phyloP scores from a whole-genome alignment of 2,113 vertebrate genomes.

The Lethenteron reissneri region DNA sequence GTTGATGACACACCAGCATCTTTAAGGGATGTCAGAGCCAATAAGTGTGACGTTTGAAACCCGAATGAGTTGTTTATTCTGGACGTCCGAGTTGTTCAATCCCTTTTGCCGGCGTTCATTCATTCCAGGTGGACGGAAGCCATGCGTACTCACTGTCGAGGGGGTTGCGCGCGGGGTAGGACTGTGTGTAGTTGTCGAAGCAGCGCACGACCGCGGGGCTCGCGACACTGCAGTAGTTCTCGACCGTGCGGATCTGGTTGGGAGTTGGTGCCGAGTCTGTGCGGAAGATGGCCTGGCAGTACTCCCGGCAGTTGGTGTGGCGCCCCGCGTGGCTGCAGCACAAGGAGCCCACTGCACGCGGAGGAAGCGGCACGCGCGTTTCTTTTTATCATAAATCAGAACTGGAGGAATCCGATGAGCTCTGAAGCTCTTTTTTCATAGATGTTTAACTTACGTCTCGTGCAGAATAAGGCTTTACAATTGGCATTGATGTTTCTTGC shows the following conservation, averaged over 20 bases:
- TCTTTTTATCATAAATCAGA: too few species aligned
- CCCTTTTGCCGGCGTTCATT: not conserved
- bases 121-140: not conserved
- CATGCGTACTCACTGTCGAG: conserved; percentile 59
- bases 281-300: conserved; percentile 94
- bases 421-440: too few species aligned
- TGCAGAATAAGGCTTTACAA: too few species aligned
- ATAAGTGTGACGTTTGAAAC: too few species aligned
- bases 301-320: conserved; percentile 82
- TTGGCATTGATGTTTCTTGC: too few species aligned
- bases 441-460: too few species aligned
- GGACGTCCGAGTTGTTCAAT: too few species aligned
- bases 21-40: too few species aligned
- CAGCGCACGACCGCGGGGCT: conserved; percentile 66
- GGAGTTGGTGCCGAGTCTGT: conserved; percentile 82
- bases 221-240: conserved; percentile 66
- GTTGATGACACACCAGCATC: too few species aligned
- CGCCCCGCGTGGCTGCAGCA: conserved; percentile 86
- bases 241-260: conserved; percentile 79
- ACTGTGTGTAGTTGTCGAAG: conserved; percentile 85
- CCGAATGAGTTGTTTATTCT: too few species aligned
- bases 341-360: conserved; percentile 58
- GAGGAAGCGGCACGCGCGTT: conserved; percentile 11
- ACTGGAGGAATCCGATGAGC: too few species aligned
- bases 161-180: conserved; percentile 76